Base-by-base conservation (phyloP, 2,888 invertebrate genomes). In the Thymelicus sylvestris region DNA sequence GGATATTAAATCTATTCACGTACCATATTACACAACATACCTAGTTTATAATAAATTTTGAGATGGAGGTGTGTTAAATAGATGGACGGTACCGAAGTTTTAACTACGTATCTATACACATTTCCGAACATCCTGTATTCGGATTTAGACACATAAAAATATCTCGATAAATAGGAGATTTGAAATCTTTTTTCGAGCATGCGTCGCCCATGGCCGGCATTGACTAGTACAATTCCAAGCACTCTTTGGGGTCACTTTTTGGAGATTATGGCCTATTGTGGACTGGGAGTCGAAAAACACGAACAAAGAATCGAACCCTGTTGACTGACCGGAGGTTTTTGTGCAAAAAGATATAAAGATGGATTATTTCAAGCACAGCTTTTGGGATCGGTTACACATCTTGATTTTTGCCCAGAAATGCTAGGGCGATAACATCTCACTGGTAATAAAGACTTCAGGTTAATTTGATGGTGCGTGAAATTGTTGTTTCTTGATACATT, bases 211-310 rank as follows among this genome's bases (percentile, higher is more conserved):
- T 81, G 82, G 85, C 75, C 80, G 79, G 81, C 78, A 85, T 87
- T 87, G 83, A 88, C 78, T 78, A 76, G 74, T 80, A 82, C 83
- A 84, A 86, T 85, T 81, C 86, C 79, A 83, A 87, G 86, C 81
- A 87, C 89, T 86, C 87, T 91, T 92, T 92, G 91, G 93, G 93
- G 93, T 93, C 93, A 93, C 88, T 93, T 93, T 93, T 92, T 92
- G 91, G 91, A 89, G 92, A 92, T 93, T 91, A 92, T 84, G 85
- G 80, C 78, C 80, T 80, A 88, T 93, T 92, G 93, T 92, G 82
- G 78, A 78, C 2, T 75, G 79, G 74, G 78, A 90, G 89, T 89
- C 88, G 89, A 91, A 90, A 90, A 88, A 85, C 76, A 67, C 74
- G 81, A 79, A 91, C 89, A 91, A 92, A 88, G 79, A 78, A 78